These are phyloP conservation scores for Nannospalax galili DNA, from an alignment of 2,113 vertebrate species.

Conservation along the genomic window DNA sequence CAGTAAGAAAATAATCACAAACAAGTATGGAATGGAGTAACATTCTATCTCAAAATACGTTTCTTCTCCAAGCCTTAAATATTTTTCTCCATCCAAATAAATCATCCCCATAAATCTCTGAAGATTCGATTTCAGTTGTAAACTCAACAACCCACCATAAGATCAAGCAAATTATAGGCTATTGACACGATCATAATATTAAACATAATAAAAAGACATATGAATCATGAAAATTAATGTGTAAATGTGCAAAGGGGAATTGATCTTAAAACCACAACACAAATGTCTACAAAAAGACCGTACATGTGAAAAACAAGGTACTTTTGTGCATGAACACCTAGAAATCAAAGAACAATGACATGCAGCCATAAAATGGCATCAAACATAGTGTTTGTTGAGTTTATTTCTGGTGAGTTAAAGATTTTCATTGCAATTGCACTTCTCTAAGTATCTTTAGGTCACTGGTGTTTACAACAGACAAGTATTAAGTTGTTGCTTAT, in stretches of 20 bases:
- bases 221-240: not conserved
- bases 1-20: not conserved
- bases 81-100: not conserved
- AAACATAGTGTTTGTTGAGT: not conserved
- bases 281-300: not conserved
- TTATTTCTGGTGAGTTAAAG: slow-evolving; percentile 7
- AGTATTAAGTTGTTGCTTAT: not conserved
- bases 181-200: not conserved
- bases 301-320: not conserved
- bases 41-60: not conserved
- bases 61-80: not conserved
- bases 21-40: not conserved
- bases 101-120: not conserved
- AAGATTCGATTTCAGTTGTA: not conserved
- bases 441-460: not conserved
- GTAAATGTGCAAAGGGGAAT: not conserved
- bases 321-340: not conserved
- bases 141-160: not conserved
- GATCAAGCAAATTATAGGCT: not conserved
- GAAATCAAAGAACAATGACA: not conserved
- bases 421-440: not conserved
- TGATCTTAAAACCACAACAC: not conserved
- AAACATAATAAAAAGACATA: not conserved
- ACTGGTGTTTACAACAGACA: not conserved
- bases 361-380: not conserved